Base-by-base conservation (phyloP, 2,797 vertebrate genomes). In the Neosalanx taihuensis region DNA sequence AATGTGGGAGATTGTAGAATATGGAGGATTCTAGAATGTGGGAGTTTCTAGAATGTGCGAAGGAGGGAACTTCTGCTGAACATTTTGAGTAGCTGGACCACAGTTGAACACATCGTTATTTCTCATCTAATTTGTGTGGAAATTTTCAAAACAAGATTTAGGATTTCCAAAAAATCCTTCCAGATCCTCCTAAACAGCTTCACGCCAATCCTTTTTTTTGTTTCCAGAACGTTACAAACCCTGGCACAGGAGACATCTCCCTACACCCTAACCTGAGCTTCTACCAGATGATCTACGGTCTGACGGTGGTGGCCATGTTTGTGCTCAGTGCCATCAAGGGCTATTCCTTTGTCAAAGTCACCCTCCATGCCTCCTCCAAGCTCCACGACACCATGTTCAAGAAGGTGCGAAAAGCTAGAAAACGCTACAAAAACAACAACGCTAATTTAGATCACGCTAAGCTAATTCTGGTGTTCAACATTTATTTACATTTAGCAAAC, bases 381-480 rank as follows among this genome's bases (percentile, higher is more conserved):
- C 80, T 94, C 60, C 92, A 94, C 0, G 79, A 94, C 72, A 84
- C 58, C 6, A 89, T 95, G 87, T 94, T 95, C 69, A 83, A 79
- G 57, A 94, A 89, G 86, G 93, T 94, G 87, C 26, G 76, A 56
- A 1, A 56, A 17, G 51, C 51, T 56, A 18, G 49, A 37, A 9
- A 2, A 37, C 35, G 7, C 35, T 37, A 37, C 9, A 46, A 41
- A 7, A 41, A 12, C 2, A 2, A 41, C 37, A 41, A 41, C 2
- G 37, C 37, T 41, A 41, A 41, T 41, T 41, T 41, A 12, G 10
- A 7, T 41, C 7, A 41, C 12, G 37, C 37, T 41, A 41, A 41
- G 37, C 10, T 41, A 10, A 41, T 41, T 41, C 37, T 41, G 37
- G 18, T 53, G 51, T 17, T 18, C 3, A 17, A 17, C 49, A 10